A percentile compares a stretch with the other conserved stretches of the same genome.
These are phyloP conservation scores for Chamaetylas fuelleborni DNA, from an alignment of 2,113 vertebrate species.

Conservation along the genomic window DNA sequence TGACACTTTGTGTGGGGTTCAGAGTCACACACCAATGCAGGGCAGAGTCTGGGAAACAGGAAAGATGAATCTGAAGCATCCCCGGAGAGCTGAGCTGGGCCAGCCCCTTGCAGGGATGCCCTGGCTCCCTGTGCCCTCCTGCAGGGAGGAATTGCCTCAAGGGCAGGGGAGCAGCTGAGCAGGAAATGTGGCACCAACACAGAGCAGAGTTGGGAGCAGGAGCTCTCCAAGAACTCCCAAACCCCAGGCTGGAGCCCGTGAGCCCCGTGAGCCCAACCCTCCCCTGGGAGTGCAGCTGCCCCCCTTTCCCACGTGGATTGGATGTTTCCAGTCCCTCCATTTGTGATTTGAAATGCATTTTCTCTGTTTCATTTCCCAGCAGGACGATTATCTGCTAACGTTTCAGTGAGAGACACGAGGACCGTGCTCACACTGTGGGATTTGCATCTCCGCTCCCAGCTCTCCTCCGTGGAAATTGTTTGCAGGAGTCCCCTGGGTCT, in stretches of 20 bases:
- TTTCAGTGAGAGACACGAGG: accelerated
- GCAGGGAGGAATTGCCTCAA: accelerated
- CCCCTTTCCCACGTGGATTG: accelerated
- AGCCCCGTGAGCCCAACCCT: background rate
- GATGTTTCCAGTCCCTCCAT: accelerated
- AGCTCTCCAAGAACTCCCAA: accelerated
- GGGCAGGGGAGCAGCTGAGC: accelerated
- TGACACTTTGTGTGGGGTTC: too few species aligned
- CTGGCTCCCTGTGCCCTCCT: accelerated
- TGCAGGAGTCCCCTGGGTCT: background rate
- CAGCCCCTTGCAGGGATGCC: background rate
- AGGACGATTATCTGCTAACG: accelerated
- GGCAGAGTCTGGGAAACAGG: too few species aligned
- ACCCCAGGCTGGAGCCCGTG: background rate
- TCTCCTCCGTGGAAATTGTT: background rate
- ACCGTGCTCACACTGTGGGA: accelerated
- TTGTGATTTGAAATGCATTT: background rate
- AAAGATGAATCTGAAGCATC: too few species aligned
- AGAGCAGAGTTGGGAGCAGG: background rate
- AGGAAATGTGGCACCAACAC: background rate
- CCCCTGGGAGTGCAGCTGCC: accelerated
- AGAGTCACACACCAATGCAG: too few species aligned
- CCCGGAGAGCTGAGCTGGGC: background rate
- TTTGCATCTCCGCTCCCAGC: background rate
- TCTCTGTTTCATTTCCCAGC: accelerated